These are phyloP conservation scores for Cyrtodaria siliqua DNA, from an alignment of 2,888 invertebrate genomes.

Conservation along the genomic window DNA sequence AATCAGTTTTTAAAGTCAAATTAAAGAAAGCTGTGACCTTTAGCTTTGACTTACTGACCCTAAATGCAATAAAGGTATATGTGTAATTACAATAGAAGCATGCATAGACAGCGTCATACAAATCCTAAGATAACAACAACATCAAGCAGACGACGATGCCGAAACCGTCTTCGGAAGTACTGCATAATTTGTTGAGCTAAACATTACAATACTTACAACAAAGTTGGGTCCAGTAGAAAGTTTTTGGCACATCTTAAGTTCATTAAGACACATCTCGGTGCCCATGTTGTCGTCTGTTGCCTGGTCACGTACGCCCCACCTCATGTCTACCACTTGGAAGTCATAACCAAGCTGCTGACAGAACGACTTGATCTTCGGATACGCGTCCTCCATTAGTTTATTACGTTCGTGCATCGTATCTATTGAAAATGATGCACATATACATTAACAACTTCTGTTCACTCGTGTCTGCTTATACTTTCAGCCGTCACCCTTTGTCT, in stretches of 20 bases:
- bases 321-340: conserved; percentile 82
- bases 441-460: neutral
- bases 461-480: too few relatives aligned
- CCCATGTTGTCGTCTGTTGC: conserved; percentile 80
- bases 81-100: too few relatives aligned
- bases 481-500: too few relatives aligned
- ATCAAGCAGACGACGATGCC: too few relatives aligned
- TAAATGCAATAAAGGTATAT: too few relatives aligned
- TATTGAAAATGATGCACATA: conserved; percentile 29
- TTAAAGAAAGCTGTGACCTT: too few relatives aligned
- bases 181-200: too few relatives aligned
- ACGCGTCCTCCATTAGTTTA: conserved; percentile 77
- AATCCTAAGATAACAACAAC: too few relatives aligned
- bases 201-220: conserved; percentile 76
- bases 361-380: conserved; percentile 76
- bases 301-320: conserved; percentile 82
- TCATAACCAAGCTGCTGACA: conserved; percentile 80
- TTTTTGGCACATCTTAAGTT: conserved; percentile 76
- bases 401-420: conserved; percentile 80
- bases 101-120: too few relatives aligned
- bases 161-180: too few relatives aligned
- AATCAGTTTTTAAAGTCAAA: too few relatives aligned
- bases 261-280: conserved; percentile 79
- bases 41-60: too few relatives aligned
- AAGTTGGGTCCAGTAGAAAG: conserved; percentile 82